These are phyloP conservation scores for Maccullochella peelii DNA, from an alignment of 2,113 vertebrate genomes.

Conservation along the genomic window DNA sequence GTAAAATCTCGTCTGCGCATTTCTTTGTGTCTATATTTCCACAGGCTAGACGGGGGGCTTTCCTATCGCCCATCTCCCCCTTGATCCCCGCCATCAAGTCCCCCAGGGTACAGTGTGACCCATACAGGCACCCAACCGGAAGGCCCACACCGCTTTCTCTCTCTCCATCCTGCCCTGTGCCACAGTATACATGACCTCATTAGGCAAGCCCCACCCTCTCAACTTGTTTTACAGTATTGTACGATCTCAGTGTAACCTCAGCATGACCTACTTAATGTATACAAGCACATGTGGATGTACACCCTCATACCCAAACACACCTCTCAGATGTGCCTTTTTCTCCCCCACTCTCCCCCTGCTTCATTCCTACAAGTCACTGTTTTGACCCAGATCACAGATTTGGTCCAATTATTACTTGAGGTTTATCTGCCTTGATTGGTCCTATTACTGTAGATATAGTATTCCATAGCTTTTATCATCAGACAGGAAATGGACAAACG, in stretches of 20 bases:
- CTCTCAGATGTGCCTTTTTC: background rate
- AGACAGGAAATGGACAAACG: background rate
- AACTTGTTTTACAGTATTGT: slow-evolving; percentile 47
- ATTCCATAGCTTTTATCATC: background rate
- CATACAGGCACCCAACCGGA: slow-evolving; percentile 74
- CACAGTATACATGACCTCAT: slow-evolving; percentile 66
- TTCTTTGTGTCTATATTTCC: slow-evolving; percentile 48
- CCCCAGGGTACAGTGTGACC: slow-evolving; percentile 73
- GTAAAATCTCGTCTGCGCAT: slow-evolving; percentile 45
- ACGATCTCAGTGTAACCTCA: slow-evolving; percentile 44
- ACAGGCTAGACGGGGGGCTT: slow-evolving; percentile 54
- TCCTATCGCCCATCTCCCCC: slow-evolving; percentile 29
- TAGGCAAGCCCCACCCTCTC: slow-evolving; percentile 40
- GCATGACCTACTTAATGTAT: slow-evolving; percentile 52
- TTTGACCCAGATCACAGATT: slow-evolving; percentile 9
- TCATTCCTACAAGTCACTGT: slow-evolving; percentile 10
- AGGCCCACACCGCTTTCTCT: slow-evolving; percentile 45
- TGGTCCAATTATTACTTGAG: slow-evolving; percentile 7
- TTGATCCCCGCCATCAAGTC: slow-evolving; percentile 35
- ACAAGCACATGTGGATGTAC: slow-evolving; percentile 3
- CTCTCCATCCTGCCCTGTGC: slow-evolving; percentile 20
- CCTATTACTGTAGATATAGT: background rate
- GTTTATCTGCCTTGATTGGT: background rate
- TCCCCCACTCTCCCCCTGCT: background rate
- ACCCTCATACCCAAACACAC: slow-evolving; percentile 4